A percentile compares a stretch with the other conserved stretches of the same genome.
Conservation (phyloP, 2,888 invertebrate species). For the Eupithecia exiguata region DNA sequence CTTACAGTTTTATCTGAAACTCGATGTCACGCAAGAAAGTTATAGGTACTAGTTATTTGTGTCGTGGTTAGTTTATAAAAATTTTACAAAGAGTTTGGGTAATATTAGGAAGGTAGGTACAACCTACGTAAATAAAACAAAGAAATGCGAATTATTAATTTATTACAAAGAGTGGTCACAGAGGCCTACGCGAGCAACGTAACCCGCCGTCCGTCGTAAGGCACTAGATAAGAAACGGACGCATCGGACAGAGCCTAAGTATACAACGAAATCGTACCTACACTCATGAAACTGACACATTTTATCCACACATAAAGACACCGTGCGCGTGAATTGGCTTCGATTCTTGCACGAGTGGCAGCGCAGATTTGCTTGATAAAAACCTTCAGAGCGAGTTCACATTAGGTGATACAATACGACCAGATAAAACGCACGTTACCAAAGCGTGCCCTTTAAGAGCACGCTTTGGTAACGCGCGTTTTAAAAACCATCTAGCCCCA, state of each 20-base stretch:
- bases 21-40: too few species aligned
- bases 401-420: neutral
- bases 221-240: slow-evolving; percentile 78
- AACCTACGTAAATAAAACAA: slow-evolving; percentile 47
- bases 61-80: too few species aligned
- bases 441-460: too few species aligned
- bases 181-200: slow-evolving; percentile 74
- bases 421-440: too few species aligned
- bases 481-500: neutral
- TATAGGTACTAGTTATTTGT: too few species aligned
- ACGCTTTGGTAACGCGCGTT: too few species aligned
- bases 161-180: slow-evolving; percentile 65
- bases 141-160: slow-evolving; percentile 49
- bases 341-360: neutral
- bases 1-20: too few species aligned
- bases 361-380: neutral
- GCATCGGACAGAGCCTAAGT: slow-evolving; percentile 53
- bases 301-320: neutral
- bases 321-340: neutral
- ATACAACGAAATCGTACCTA: neutral
- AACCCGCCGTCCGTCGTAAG: slow-evolving; percentile 77
- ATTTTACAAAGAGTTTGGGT: too few species aligned
- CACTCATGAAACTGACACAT: slow-evolving; percentile 1
- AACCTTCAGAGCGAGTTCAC: neutral
- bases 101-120: too few species aligned